Evolutionary conservation across 2,888 invertebrate genomes (phyloP).

Genomic region (Odontothrips loti): DNA sequence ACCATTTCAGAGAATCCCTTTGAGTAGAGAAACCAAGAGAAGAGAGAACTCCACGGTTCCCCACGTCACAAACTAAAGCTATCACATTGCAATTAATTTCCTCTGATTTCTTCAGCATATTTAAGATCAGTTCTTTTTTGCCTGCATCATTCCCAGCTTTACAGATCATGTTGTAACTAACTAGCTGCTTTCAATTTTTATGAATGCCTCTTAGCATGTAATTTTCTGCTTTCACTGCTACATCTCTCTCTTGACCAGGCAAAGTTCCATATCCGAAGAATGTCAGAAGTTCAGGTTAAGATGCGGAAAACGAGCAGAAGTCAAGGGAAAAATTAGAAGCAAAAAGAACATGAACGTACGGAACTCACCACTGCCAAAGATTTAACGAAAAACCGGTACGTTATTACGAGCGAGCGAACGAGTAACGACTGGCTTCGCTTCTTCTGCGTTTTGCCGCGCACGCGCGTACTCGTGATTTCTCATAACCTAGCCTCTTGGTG

Average conservation of each 20-base stretch:
- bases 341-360: too few relatives aligned
- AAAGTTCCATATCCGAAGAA: neutral
- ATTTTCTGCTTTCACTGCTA: neutral
- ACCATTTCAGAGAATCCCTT: neutral
- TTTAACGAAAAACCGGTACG: too few relatives aligned
- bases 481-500: too few relatives aligned
- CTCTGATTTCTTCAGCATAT: neutral
- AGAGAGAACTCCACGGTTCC: neutral
- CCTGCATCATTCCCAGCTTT: neutral
- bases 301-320: too few relatives aligned
- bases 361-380: too few relatives aligned
- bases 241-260: neutral
- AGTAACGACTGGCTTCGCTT: too few relatives aligned
- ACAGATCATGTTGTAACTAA: neutral
- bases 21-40: neutral
- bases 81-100: neutral
- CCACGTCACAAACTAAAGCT: neutral
- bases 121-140: neutral
- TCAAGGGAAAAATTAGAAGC: too few relatives aligned
- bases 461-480: too few relatives aligned
- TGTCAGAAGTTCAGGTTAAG: too few relatives aligned
- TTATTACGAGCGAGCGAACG: too few relatives aligned
- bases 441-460: too few relatives aligned
- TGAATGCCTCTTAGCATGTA: neutral
- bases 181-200: neutral